phyloP scores from a whole-genome alignment of 2,888 invertebrate genomes.

The Tenthredo distinguenda region DNA sequence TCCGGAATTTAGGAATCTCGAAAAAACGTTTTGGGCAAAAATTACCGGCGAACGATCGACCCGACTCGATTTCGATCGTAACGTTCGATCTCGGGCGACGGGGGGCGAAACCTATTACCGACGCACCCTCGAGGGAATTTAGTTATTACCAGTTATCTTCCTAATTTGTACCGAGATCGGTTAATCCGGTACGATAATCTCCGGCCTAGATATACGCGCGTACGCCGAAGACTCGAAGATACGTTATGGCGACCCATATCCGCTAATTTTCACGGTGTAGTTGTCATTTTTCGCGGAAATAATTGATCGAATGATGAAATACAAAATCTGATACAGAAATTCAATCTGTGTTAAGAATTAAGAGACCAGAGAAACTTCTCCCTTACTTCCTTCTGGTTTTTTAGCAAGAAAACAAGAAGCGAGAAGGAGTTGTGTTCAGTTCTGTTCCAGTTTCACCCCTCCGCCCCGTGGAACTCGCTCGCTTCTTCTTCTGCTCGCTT shows the following conservation, averaged over 20 bases:
- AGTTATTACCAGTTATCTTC: constrained; percentile 70
- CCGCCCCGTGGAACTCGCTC: neutral
- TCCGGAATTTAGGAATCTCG: no score
- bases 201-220: neutral
- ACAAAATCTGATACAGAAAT: constrained; percentile 21
- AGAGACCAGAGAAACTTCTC: constrained; percentile 51
- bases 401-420: constrained; percentile 32
- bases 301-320: neutral
- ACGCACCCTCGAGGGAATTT: constrained; percentile 60
- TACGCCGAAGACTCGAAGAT: neutral
- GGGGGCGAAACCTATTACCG: neutral
- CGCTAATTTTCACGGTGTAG: no score
- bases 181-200: constrained; percentile 29
- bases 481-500: neutral
- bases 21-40: neutral
- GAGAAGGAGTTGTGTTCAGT: neutral
- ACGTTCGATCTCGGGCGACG: neutral
- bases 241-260: neutral
- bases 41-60: neutral
- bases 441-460: neutral
- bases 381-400: neutral
- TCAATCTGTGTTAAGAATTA: constrained; percentile 50
- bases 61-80: neutral
- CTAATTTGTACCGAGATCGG: constrained; percentile 56
- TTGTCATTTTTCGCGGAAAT: neutral